Conservation (phyloP, 2,888 invertebrate genomes). For the Ditula angustiorana region DNA sequence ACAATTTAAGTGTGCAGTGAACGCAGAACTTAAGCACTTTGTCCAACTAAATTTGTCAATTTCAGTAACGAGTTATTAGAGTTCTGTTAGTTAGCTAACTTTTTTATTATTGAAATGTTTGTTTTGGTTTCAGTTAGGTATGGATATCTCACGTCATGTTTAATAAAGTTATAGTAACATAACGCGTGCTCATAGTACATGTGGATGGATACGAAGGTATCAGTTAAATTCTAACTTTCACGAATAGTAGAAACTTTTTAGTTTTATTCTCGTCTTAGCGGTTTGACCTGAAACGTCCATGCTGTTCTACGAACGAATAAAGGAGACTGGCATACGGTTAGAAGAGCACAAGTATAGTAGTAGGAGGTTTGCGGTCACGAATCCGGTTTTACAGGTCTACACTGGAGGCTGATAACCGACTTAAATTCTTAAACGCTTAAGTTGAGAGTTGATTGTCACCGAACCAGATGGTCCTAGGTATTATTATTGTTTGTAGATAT, state of each 20-base stretch:
- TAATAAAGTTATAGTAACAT: too few species aligned
- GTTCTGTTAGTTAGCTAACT: too few species aligned
- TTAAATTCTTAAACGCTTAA: slow-evolving; percentile 49
- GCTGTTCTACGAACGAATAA: slow-evolving; percentile 57
- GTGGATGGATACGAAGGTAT: too few species aligned
- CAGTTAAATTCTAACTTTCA: too few species aligned
- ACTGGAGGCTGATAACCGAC: slow-evolving; percentile 50
- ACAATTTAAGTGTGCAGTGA: not conserved
- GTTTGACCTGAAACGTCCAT: slow-evolving; percentile 70
- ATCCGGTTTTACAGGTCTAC: slow-evolving; percentile 66
- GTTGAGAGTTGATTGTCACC: slow-evolving; percentile 51
- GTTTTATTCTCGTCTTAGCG: slow-evolving; percentile 47
- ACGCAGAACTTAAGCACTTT: too few species aligned
- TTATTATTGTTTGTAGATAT: slow-evolving; percentile 58
- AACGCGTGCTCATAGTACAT: too few species aligned
- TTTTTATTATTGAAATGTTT: too few species aligned
- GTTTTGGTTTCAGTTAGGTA: too few species aligned
- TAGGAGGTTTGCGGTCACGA: slow-evolving; percentile 68
- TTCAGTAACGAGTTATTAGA: too few species aligned
- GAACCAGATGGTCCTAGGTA: slow-evolving; percentile 46
- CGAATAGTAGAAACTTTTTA: not conserved
- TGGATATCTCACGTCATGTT: too few species aligned
- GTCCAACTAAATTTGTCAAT: too few species aligned
- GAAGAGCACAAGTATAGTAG: slow-evolving; percentile 50
- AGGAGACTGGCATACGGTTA: slow-evolving; percentile 47